Evolutionary conservation across 1,140 invertebrate species (phyloP).

Genomic region (Steinernema khuongi): DNA sequence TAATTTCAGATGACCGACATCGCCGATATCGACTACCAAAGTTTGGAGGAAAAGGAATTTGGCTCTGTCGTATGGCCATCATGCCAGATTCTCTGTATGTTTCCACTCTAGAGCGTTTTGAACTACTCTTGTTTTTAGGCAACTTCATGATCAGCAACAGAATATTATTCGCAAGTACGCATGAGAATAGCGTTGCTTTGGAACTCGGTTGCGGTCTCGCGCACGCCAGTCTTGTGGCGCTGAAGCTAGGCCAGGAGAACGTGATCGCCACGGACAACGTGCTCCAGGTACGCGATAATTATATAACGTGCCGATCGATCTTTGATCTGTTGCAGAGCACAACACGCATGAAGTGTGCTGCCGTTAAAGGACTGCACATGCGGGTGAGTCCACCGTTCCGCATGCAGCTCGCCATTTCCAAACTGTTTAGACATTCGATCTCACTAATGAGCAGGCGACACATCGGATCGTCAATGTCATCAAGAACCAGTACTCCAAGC

Average conservation of each 20-base stretch:
- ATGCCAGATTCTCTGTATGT: not conserved
- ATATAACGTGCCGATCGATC: not conserved
- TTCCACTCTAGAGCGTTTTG: not conserved
- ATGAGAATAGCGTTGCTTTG: not conserved
- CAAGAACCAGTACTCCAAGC: not conserved
- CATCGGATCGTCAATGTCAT: not conserved
- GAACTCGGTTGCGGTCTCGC: not conserved
- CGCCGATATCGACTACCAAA: not conserved
- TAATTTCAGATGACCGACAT: not conserved
- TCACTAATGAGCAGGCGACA: not conserved
- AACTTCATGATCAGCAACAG: not conserved
- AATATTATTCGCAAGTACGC: not conserved
- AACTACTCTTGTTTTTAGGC: not conserved
- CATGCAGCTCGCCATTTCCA: too few relatives aligned
- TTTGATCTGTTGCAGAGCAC: too few relatives aligned
- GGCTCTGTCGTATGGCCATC: not conserved
- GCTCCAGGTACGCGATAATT: not conserved
- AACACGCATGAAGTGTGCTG: too few relatives aligned
- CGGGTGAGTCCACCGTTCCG: too few relatives aligned
- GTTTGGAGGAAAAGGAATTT: not conserved
- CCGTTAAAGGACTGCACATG: too few relatives aligned
- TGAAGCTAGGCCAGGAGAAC: not conserved
- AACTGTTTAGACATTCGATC: not conserved
- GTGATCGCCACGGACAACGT: not conserved
- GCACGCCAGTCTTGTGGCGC: not conserved